A percentile compares a stretch with the other conserved stretches of the same genome.
phyloP scores from a whole-genome alignment of 1,140 invertebrate genomes.

The Drosophila kanapiae region DNA sequence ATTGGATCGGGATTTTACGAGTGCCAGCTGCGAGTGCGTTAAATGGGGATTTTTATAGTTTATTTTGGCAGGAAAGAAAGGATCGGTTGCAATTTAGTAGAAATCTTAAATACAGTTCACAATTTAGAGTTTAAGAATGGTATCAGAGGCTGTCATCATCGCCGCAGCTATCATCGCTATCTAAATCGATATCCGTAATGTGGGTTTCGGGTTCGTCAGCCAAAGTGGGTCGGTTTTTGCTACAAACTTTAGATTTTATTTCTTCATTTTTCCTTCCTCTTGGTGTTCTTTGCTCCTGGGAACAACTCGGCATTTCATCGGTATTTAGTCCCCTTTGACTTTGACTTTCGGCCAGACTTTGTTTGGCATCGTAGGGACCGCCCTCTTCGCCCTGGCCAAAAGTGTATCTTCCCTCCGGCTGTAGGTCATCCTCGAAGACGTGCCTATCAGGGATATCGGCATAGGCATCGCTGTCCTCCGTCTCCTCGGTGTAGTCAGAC shows the following conservation, averaged over 20 bases:
- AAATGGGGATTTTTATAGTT: not conserved
- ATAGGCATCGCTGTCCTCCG: conserved; percentile 45
- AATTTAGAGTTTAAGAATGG: not conserved
- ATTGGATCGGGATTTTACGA: not conserved
- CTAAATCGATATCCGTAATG: conserved; percentile 2
- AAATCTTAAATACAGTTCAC: not conserved
- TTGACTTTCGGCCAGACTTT: conserved; percentile 2
- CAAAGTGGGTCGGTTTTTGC: not conserved
- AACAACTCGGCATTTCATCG: not conserved
- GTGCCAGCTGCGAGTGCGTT: not conserved
- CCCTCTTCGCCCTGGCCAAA: conserved; percentile 57
- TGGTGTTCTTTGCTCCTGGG: not conserved
- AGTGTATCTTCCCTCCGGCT: conserved; percentile 42
- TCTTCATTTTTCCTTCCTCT: not conserved
- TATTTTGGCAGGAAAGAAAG: not conserved
- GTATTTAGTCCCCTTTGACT: not conserved
- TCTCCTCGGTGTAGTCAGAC: conserved; percentile 12
- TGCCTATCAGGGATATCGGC: conserved; percentile 66
- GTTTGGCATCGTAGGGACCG: conserved; percentile 20
- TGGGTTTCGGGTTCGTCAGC: conserved; percentile 33
- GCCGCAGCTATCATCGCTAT: conserved; percentile 9
- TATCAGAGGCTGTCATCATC: not conserved
- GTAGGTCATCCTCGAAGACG: conserved; percentile 52
- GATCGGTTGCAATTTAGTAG: too few species aligned
- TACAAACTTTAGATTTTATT: too few species aligned